Evolutionary conservation across 2,888 invertebrate species (phyloP).

Genomic region (Dioctria linearis): DNA sequence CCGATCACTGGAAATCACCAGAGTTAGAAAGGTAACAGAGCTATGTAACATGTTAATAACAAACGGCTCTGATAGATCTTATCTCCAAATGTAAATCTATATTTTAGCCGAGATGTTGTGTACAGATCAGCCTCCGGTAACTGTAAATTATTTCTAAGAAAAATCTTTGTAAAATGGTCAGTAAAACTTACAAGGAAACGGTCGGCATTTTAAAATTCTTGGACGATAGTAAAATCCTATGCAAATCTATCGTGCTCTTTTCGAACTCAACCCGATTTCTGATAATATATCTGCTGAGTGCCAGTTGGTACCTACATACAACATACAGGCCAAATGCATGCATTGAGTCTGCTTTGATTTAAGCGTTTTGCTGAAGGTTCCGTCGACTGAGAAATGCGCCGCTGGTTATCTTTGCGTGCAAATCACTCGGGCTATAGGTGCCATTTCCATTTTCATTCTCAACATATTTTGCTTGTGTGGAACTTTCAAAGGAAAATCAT

Average conservation of each 20-base stretch:
- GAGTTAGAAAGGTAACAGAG: background rate
- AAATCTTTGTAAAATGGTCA: background rate
- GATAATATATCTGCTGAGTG: background rate
- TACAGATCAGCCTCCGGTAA: conserved; percentile 32
- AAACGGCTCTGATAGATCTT: conserved; percentile 35
- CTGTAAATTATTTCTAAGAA: conserved; percentile 33
- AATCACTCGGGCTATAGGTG: background rate
- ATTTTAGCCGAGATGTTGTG: conserved; percentile 25
- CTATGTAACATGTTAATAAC: conserved; percentile 28
- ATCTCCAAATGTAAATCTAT: conserved; percentile 44
- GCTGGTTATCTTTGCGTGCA: conserved; percentile 20
- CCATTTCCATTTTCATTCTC: conserved; percentile 8
- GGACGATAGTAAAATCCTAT: conserved; percentile 24
- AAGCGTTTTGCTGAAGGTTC: background rate
- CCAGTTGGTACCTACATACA: background rate
- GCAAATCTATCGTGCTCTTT: conserved; percentile 21
- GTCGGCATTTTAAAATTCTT: conserved; percentile 5
- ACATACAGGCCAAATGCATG: background rate
- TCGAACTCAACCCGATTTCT: background rate
- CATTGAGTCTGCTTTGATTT: conserved; percentile 8
- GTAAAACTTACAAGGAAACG: background rate
- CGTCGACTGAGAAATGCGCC: background rate
- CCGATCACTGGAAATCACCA: conserved; percentile 18
- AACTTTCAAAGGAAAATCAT: background rate
- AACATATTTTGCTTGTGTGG: background rate